Base-by-base conservation (phyloP, 2,113 vertebrate species). In the Platysteira castanea region DNA sequence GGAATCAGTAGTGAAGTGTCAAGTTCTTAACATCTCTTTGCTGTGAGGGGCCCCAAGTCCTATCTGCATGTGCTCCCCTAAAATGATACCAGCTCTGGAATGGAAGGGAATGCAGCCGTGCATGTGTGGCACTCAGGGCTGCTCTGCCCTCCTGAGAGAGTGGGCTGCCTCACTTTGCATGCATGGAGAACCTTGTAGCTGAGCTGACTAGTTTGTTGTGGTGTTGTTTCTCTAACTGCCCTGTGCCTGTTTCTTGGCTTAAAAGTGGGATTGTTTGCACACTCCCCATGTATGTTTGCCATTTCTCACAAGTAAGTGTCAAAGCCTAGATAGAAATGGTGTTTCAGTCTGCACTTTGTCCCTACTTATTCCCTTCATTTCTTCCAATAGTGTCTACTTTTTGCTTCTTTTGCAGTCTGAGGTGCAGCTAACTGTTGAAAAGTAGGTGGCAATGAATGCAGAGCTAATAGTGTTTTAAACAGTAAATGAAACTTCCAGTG, bases 1-100 rank as follows among this genome's bases (percentile, higher is more conserved):
- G 15, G 52, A 35, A 39, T 88, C 35, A 17, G 31, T 79, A 65
- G 82, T 0, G 0, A 33, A 50, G 31, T 73, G 27, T 35, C 50
- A 77, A 31, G 88, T 83, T 85, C 33, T 76, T 57, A 52, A 39
- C 6, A 17, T 53, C 37, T 53, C 33, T 17, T 10, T 30, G 23
- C 24, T 56, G 16, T 84, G 49, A 68, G 49, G 16, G 59, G 2
- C 10, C 17, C 5, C 15, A 18, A 2, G 10, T 7, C 20, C 18
- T 5, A 0, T 30, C 37, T 84, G 28, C 18, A 0, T 35, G n/a
- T 1, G 0, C 14, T 84, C 3, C 53, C 11, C n/a, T 80, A 7
- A 46, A 74, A 4, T 13, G 37, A 6, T 33, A 4, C 4, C 21
- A 31, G 31, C 56, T 87, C 65, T 82, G 52, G 61, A 71, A 52